Evolutionary conservation across 2,888 invertebrate species (phyloP).

Genomic region (Sinohyriopsis cumingii): DNA sequence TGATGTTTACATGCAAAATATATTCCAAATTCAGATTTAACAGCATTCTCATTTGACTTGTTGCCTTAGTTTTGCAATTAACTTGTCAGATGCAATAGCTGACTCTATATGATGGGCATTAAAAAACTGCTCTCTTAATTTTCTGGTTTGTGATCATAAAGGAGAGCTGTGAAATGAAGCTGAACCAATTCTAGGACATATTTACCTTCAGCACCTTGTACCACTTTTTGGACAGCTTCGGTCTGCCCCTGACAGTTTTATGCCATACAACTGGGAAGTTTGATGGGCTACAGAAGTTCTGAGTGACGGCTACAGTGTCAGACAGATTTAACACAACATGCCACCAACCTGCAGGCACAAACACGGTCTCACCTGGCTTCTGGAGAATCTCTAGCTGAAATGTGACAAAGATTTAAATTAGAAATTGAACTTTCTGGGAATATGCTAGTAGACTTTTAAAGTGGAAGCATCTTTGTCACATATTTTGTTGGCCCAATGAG

Average conservation of each 20-base stretch:
- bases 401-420: not conserved
- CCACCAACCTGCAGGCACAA: constrained; percentile 99
- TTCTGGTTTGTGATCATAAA: too few relatives aligned
- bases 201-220: constrained; percentile 75
- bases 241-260: constrained; percentile 92
- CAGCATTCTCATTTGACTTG: too few relatives aligned
- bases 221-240: constrained; percentile 96
- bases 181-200: not conserved
- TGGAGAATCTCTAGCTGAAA: constrained; percentile 91
- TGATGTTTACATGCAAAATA: too few relatives aligned
- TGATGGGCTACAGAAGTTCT: constrained; percentile 91
- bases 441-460: not conserved
- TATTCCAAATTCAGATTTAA: too few relatives aligned
- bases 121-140: too few relatives aligned
- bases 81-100: too few relatives aligned
- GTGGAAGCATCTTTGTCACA: too few relatives aligned
- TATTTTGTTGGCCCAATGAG: too few relatives aligned
- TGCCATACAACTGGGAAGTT: constrained; percentile 99
- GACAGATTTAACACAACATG: constrained; percentile 98
- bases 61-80: too few relatives aligned
- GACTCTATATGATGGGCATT: too few relatives aligned
- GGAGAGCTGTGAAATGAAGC: too few relatives aligned
- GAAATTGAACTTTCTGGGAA: not conserved
- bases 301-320: constrained; percentile 96
- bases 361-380: constrained; percentile 96